Evolutionary conservation across 2,113 vertebrate species (phyloP), one percentile per base, ranked within the genome.

Genomic region (Ammodytes marinus): DNA sequence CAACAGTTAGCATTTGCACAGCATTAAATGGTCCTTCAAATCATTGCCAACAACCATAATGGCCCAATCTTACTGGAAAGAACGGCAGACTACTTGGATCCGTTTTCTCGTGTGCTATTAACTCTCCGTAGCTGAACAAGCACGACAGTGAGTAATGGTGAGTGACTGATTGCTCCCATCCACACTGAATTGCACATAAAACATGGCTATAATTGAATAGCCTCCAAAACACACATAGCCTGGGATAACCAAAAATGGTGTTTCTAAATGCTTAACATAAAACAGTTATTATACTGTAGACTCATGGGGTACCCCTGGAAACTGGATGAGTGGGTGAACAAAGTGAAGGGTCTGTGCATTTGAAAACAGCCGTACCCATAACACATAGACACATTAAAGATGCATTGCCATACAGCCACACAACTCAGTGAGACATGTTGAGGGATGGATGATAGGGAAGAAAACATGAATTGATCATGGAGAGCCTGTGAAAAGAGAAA

Each of bases 111-210:
- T 47, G 57, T 69, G 58, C 77, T 83, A 68, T 82, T 71, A 77
- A 52, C 17, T 68, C 27, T 76, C n/a, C 50, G 40, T 59, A 69
- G 75, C 37, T 72, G 46, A 77, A 82, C n/a, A 70, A 14, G 73
- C 74, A 71, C 7, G 2, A 8, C 45, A 50, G 68, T 45, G 58
- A 82, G 82, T 70, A 90, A 89, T 78, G 66, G 60, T 17, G 64
- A 58, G 67, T 83, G 89, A 83, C 77, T 83, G 83, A 89, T 84
- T 15, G 39, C 52, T 13, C 63, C 72, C 54, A 74, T 72, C 52
- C 40, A 75, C 63, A 49, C 40, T 47, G 40, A 86, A 69, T 77
- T 74, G 59, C 66, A 60, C 46, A 54, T 47, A 57, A 84, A 84
- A 53, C 39, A 53, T 27, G 7, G 57, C 27, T 52, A 60, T 80